Conservation (phyloP, 2,797 vertebrate species). For the Neosalanx taihuensis region DNA sequence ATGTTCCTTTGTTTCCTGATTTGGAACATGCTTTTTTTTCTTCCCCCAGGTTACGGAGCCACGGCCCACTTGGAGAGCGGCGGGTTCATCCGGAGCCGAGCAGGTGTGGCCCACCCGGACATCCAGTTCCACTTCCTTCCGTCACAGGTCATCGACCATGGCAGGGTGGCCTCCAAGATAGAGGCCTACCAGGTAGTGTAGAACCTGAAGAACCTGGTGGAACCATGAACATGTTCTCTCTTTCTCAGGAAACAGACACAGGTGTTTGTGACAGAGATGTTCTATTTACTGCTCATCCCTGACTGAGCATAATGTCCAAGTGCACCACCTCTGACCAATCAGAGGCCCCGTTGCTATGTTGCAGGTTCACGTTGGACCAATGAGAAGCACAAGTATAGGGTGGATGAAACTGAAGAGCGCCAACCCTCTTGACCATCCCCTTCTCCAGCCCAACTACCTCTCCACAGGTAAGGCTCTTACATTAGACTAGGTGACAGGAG, state of each 20-base stretch:
- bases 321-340: neutral
- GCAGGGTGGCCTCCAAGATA: constrained; percentile 76
- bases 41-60: constrained; percentile 82
- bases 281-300: neutral
- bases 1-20: too few species aligned
- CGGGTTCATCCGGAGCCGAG: constrained; percentile 88
- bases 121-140: constrained; percentile 98
- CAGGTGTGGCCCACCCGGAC: constrained; percentile 83
- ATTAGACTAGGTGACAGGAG: too few species aligned
- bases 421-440: constrained; percentile 84
- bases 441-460: constrained; percentile 93
- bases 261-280: too few species aligned
- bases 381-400: constrained; percentile 88
- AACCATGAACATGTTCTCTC: too few species aligned
- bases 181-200: constrained; percentile 90
- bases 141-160: constrained; percentile 94
- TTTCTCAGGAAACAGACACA: too few species aligned
- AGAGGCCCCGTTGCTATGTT: constrained; percentile 15
- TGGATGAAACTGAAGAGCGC: constrained; percentile 88
- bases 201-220: too few species aligned
- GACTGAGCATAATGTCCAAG: neutral
- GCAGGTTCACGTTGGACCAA: constrained; percentile 91
- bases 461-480: constrained; percentile 78
- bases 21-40: neutral
- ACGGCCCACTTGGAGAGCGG: constrained; percentile 94